These are phyloP conservation scores for Drosophila busckii DNA, from an alignment of 1,140 invertebrate species.

Conservation along the genomic window DNA sequence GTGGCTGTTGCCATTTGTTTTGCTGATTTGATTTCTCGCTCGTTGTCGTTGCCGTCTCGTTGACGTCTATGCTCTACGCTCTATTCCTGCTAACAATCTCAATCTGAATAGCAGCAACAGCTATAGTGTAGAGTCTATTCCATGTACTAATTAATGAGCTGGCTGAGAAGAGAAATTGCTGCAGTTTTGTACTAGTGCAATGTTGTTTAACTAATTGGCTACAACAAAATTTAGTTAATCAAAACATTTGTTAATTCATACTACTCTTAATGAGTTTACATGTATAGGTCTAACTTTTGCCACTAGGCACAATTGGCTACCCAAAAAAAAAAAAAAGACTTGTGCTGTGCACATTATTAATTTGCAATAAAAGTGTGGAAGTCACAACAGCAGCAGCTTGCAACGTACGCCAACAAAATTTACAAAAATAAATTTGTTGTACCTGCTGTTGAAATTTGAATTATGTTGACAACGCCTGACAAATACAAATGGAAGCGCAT, in stretches of 20 bases:
- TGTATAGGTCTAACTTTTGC: slow-evolving; percentile 23
- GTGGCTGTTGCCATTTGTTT: slow-evolving; percentile 60
- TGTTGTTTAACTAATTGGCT: slow-evolving; percentile 64
- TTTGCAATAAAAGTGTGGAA: slow-evolving; percentile 74
- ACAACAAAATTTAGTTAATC: slow-evolving; percentile 68
- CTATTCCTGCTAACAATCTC: slow-evolving; percentile 48
- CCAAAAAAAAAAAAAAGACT: slow-evolving; percentile 6
- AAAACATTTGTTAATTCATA: slow-evolving; percentile 65
- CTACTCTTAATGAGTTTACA: slow-evolving; percentile 45
- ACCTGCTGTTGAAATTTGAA: slow-evolving; percentile 64
- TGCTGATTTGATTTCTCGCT: slow-evolving; percentile 65
- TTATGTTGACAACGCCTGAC: slow-evolving; percentile 66
- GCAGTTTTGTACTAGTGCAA: slow-evolving; percentile 54
- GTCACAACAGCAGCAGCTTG: slow-evolving; percentile 36
- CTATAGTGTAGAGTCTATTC: slow-evolving; percentile 21
- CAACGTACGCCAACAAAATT: slow-evolving; percentile 10
- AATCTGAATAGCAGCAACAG: slow-evolving; percentile 19
- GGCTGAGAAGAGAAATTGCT: slow-evolving; percentile 51
- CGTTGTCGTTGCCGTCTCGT: slow-evolving; percentile 15
- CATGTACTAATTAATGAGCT: slow-evolving; percentile 73
- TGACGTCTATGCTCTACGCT: slow-evolving; percentile 37
- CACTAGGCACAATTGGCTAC: slow-evolving; percentile 62
- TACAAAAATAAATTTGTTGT: slow-evolving; percentile 63
- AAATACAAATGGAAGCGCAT: slow-evolving; percentile 74
- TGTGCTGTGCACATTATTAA: slow-evolving; percentile 66